Conservation (phyloP, 2,888 invertebrate genomes). For the Melinaea menophilus region DNA sequence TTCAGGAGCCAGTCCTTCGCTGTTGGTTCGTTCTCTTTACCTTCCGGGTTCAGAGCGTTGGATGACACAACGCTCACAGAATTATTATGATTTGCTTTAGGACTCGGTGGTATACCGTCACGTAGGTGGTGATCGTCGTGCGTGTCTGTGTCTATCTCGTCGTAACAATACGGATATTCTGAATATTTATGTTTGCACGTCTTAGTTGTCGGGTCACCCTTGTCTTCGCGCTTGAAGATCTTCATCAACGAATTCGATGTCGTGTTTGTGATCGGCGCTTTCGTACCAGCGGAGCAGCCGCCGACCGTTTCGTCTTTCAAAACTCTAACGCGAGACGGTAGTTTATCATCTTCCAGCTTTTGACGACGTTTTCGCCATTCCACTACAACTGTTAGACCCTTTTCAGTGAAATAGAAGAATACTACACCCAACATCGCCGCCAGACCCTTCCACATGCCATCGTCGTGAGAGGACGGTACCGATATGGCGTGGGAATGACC, state of each 20-base stretch:
- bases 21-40: slow-evolving; percentile 60
- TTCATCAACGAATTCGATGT: slow-evolving; percentile 65
- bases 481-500: slow-evolving; percentile 37
- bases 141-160: slow-evolving; percentile 87
- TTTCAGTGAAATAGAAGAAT: slow-evolving; percentile 93
- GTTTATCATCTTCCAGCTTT: slow-evolving; percentile 80
- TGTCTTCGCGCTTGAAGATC: slow-evolving; percentile 66
- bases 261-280: slow-evolving; percentile 64
- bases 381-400: slow-evolving; percentile 85
- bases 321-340: slow-evolving; percentile 84
- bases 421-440: slow-evolving; percentile 89
- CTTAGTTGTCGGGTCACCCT: slow-evolving; percentile 76
- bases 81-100: slow-evolving; percentile 69
- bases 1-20: slow-evolving; percentile 70
- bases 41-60: slow-evolving; percentile 60
- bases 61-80: slow-evolving; percentile 72
- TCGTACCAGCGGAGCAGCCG: slow-evolving; percentile 58
- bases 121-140: slow-evolving; percentile 80
- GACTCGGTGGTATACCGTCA: slow-evolving; percentile 66
- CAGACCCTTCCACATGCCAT: slow-evolving; percentile 91
- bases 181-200: slow-evolving; percentile 93
- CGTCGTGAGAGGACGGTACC: slow-evolving; percentile 70
- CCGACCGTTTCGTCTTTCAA: slow-evolving; percentile 81
- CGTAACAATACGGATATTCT: slow-evolving; percentile 92
- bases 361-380: slow-evolving; percentile 89